Base-by-base conservation (phyloP, 2,113 vertebrate genomes). In the Geothlypis trichas region DNA sequence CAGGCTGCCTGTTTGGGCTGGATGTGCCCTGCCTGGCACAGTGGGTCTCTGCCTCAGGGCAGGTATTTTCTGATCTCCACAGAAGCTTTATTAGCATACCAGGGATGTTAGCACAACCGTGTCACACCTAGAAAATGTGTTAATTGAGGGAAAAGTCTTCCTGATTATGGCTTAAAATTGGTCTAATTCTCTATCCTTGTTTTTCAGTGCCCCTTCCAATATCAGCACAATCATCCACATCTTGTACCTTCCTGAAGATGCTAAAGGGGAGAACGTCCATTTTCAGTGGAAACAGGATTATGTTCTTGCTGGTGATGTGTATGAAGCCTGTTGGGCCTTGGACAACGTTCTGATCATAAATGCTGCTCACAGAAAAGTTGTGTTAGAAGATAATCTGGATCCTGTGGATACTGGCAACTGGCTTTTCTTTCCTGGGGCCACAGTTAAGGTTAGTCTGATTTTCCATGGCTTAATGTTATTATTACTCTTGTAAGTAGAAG, bases 361-460 rank as follows among this genome's bases (percentile, higher is more conserved):
- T 89, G 98, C 98, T 51, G 99, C 98, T 74, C 98, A 99, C 94
- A 98, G 96, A 96, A 98, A 98, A 87, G 97, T 99, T 31, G 94
- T 99, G 28, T 97, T 99, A 97, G 99, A 99, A 98, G 99, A 99
- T 84, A 98, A 96, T 90, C 97, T 99, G 35, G 99, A 99, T 97
- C 99, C 99, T 52, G 98, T 98, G 63, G 98, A 99, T 97, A 99
- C 99, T 1, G 99, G 98, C 94, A 99, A 99, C 98, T 99, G 99
- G 99, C 98, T 99, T 82, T 99, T 99, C 97, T 99, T 99, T 94
- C 99, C 99, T 46, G 99, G 99, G 91, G 99, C 99, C 77, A 99
- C 98, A 12, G 97, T 99, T 71, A 99, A 99, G 99, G 99, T 99
- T 95, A 87, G 98, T 96, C 84, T 94, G 54, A 37, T 94, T 94